Conservation (phyloP, 2,797 vertebrate genomes). For the Platyrinchus mystaceus region DNA sequence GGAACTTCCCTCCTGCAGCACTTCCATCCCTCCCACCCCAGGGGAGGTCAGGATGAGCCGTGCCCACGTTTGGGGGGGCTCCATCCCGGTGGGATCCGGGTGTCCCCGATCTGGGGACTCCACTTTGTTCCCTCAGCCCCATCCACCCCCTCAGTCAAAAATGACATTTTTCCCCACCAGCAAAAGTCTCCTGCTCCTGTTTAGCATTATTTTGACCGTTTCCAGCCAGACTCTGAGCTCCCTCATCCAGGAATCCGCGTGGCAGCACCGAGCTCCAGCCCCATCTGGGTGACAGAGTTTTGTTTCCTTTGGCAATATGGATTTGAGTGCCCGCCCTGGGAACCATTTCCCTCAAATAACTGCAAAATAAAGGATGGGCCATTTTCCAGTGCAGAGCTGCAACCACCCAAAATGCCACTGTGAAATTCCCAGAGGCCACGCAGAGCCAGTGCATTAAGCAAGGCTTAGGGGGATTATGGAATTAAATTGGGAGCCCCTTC, state of each 20-base stretch:
- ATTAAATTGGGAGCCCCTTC: conserved; percentile 57
- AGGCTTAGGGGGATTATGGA: conserved; percentile 56
- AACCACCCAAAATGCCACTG: neutral
- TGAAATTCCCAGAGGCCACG: neutral
- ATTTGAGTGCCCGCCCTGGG: neutral
- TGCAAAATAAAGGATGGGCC: conserved; percentile 39
- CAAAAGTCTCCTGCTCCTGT: neutral
- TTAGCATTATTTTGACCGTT: neutral
- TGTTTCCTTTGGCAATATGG: neutral
- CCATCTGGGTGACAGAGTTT: neutral
- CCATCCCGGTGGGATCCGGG: rapidly evolving
- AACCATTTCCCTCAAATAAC: conserved; percentile 1
- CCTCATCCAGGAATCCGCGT: neutral
- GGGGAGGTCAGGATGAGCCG: neutral
- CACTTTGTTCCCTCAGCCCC: neutral
- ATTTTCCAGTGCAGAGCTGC: conserved; percentile 1
- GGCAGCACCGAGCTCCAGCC: neutral
- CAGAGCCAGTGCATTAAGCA: conserved; percentile 27
- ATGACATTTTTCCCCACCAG: neutral
- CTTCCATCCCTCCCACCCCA: neutral
- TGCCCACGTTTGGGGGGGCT: neutral
- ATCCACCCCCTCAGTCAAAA: neutral
- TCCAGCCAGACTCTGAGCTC: neutral
- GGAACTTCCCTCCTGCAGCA: neutral
- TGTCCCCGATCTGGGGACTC: neutral